Percentiles rank a stretch among this genome's conserved stretches.
Evolutionary conservation across 2,888 invertebrate genomes (phyloP).

Genomic region (Liodrosophila aerea): DNA sequence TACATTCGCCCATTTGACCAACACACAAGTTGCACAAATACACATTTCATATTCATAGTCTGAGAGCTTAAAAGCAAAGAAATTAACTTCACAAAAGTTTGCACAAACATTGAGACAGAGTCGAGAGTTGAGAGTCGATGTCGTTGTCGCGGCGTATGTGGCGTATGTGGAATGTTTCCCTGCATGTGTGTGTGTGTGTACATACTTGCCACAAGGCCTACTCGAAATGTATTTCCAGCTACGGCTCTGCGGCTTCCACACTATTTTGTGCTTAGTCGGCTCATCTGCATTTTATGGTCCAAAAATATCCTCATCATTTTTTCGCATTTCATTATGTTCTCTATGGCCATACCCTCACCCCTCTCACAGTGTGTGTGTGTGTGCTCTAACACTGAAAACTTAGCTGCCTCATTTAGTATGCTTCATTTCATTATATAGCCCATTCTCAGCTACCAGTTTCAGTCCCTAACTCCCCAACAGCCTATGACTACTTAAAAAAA

Average conservation of each 20-base stretch:
- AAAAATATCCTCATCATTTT: conserved; percentile 79
- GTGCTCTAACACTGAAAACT: conserved; percentile 55
- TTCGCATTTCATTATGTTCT: conserved; percentile 73
- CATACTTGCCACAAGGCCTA: conserved; percentile 33
- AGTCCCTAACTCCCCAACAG: conserved; percentile 16
- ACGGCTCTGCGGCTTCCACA: conserved; percentile 35
- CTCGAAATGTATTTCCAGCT: conserved; percentile 39
- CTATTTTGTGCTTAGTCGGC: conserved; percentile 78
- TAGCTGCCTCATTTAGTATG: conserved; percentile 77
- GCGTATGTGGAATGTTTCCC: conserved; percentile 19
- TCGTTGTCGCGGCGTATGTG: conserved; percentile 42
- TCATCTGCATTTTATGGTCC: conserved; percentile 80
- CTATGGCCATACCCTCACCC: no score
- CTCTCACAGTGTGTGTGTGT: conserved; percentile 30
- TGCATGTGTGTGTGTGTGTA: conserved; percentile 20
- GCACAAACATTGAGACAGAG: conserved; percentile 37
- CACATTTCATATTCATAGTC: conserved; percentile 75
- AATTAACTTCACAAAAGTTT: conserved; percentile 68
- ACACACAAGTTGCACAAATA: conserved; percentile 72
- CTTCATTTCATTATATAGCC: conserved; percentile 71
- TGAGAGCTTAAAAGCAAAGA: conserved; percentile 73
- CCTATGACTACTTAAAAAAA: conserved; percentile 57
- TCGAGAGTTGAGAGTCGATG: conserved; percentile 14
- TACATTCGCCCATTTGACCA: conserved; percentile 41
- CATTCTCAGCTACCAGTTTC: conserved; percentile 21